A percentile compares a stretch with the other conserved stretches of the same genome.
Conservation (phyloP, 2,888 invertebrate species). For the Drosophila atroscutellata region DNA sequence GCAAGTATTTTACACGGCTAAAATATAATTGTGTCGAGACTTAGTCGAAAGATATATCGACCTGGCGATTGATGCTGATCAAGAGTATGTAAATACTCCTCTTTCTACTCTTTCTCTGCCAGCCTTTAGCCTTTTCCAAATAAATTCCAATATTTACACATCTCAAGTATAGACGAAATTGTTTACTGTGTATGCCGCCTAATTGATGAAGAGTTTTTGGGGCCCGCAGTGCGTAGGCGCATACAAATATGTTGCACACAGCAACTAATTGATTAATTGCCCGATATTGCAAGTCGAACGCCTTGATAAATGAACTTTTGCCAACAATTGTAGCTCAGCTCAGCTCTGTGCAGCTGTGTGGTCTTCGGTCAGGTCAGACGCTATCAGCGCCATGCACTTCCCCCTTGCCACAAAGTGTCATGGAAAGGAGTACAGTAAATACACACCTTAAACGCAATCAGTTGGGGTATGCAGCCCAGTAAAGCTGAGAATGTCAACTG, state of each 20-base stretch:
- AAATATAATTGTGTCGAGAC: background rate
- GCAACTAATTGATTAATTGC: constrained; percentile 62
- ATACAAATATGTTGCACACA: constrained; percentile 53
- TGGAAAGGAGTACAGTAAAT: constrained; percentile 15
- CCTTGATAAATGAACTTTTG: constrained; percentile 59
- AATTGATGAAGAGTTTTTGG: constrained; percentile 62
- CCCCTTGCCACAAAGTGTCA: constrained; percentile 31
- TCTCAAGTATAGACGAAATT: background rate
- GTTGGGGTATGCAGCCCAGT: constrained; percentile 36
- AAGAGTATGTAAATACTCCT: too few relatives aligned
- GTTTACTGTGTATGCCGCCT: constrained; percentile 32
- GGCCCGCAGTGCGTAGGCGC: constrained; percentile 60
- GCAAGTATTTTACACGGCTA: constrained; percentile 32
- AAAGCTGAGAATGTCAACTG: constrained; percentile 60
- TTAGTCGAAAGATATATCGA: background rate
- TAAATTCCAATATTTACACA: background rate
- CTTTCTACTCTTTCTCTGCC: background rate
- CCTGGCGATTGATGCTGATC: background rate
- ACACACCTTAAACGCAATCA: constrained; percentile 56
- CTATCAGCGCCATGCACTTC: constrained; percentile 6
- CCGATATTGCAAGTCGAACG: background rate
- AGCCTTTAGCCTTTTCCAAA: background rate
- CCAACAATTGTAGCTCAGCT: constrained; percentile 5
- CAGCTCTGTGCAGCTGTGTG: constrained; percentile 26
- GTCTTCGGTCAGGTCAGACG: constrained; percentile 7